phyloP scores from a whole-genome alignment of 2,888 invertebrate species.

The Congeria kusceri region DNA sequence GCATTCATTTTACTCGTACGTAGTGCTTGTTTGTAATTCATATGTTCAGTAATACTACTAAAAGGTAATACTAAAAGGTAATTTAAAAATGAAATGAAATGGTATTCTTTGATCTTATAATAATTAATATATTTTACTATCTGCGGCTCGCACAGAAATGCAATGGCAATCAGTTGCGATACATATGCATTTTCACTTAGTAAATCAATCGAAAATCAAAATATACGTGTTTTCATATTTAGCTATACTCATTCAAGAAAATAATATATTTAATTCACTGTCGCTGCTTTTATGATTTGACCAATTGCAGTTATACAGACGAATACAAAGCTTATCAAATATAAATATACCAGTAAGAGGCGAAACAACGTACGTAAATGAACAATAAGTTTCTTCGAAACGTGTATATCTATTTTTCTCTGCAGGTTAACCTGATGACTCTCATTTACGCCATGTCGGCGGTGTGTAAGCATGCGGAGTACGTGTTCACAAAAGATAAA shows the following conservation, averaged over 20 bases:
- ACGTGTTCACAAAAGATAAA: slow-evolving; percentile 75
- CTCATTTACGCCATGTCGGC: slow-evolving; percentile 76
- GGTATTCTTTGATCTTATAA: no score
- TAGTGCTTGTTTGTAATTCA: not conserved
- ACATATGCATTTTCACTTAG: no score
- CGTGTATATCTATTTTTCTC: not conserved
- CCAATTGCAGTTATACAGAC: not conserved
- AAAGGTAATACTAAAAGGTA: not conserved
- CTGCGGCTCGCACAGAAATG: no score
- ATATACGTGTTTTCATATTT: not conserved
- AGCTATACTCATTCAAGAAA: not conserved
- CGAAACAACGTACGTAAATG: not conserved
- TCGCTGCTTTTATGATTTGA: not conserved
- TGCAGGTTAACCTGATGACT: slow-evolving; percentile 75
- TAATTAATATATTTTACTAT: no score
- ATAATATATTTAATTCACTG: not conserved
- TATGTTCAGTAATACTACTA: no score
- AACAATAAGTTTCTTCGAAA: not conserved
- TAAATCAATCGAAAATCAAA: no score
- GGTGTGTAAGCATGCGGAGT: slow-evolving; percentile 80
- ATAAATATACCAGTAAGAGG: no score
- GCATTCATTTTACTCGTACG: slow-evolving; percentile 71
- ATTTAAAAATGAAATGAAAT: no score
- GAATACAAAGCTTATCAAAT: no score
- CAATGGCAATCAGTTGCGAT: no score